These are phyloP conservation scores for Frankliniella intonsa DNA, from an alignment of 2,888 invertebrate genomes.

Conservation along the genomic window DNA sequence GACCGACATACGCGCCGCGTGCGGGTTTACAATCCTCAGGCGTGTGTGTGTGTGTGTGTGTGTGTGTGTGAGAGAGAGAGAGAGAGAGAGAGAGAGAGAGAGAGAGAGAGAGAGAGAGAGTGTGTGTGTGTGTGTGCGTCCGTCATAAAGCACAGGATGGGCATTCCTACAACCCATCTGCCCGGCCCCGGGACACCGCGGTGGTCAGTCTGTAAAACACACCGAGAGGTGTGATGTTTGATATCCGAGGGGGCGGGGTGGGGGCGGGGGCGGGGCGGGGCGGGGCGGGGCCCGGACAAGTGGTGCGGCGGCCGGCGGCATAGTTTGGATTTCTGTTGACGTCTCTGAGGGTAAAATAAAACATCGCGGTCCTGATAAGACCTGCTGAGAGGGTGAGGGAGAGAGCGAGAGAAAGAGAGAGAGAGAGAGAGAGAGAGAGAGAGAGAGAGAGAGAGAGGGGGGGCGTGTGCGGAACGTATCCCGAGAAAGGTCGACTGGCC, in stretches of 20 bases:
- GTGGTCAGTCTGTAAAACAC: background rate
- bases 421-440: constrained; percentile 1
- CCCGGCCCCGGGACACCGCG: too few relatives aligned
- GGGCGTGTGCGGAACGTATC: background rate
- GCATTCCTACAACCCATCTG: background rate
- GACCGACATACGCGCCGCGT: background rate
- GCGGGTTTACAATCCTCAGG: background rate
- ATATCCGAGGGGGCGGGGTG: background rate
- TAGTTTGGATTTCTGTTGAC: background rate
- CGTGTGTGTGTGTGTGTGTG: too few relatives aligned
- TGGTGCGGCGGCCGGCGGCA: background rate
- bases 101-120: background rate
- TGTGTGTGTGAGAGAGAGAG: too few relatives aligned
- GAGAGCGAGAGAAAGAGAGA: background rate
- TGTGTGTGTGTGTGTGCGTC: background rate
- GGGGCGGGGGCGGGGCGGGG: background rate
- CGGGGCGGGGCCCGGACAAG: background rate
- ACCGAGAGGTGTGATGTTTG: background rate
- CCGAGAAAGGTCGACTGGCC: too few relatives aligned
- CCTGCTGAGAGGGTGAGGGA: background rate
- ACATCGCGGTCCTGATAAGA: too few relatives aligned
- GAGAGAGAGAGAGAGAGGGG: background rate
- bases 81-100: too few relatives aligned
- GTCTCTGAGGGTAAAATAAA: too few relatives aligned
- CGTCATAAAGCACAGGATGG: background rate